Evolutionary conservation across 2,888 invertebrate genomes (phyloP), one percentile per base, ranked within the genome.

Genomic region (Pheosia gnoma): DNA sequence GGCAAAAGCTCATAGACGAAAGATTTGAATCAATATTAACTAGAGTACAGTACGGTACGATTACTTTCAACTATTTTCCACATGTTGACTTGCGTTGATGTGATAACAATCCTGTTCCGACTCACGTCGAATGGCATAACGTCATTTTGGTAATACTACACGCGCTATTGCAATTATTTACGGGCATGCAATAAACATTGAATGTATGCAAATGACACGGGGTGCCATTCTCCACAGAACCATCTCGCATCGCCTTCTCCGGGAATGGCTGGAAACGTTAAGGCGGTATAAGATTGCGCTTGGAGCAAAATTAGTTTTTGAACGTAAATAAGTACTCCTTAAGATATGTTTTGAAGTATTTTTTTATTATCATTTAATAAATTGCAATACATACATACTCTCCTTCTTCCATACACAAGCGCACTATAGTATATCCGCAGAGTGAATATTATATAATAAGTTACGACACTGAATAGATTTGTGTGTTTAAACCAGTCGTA

Each of bases 191-290:
- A 80, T 85, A 85, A 85, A 84, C 25, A 80, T 75, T 77, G 70
- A 76, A 77, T 77, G 78, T 80, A 89, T 88, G 87, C 82, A 86
- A 88, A 88, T 86, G 83, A 84, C 78, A 82, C 77, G 77, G 74
- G 72, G 80, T 75, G 76, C 76, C 76, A 83, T 83, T 85, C 80
- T 83, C 77, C 70, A 79, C 74, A 81, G 83, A 84, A 82, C 82
- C 84, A 83, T 84, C 83, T 83, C 74, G 76, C 74, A 25, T 25
- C 25, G 70, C 73, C 76, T 70, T 79, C 83, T 83, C 78, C 72
- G 63, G 79, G 82, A 80, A 85, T 71, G 64, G 70, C 74, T 72
- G 74, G 76, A 77, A 78, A 77, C 77, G 71, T 65, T 66, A 66
- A 61, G 64, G 64, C 63, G 55, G 56, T 25, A 74, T 89, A 88